Conservation (phyloP, 2,113 vertebrate genomes). For the Rhabdomys dilectus region DNA sequence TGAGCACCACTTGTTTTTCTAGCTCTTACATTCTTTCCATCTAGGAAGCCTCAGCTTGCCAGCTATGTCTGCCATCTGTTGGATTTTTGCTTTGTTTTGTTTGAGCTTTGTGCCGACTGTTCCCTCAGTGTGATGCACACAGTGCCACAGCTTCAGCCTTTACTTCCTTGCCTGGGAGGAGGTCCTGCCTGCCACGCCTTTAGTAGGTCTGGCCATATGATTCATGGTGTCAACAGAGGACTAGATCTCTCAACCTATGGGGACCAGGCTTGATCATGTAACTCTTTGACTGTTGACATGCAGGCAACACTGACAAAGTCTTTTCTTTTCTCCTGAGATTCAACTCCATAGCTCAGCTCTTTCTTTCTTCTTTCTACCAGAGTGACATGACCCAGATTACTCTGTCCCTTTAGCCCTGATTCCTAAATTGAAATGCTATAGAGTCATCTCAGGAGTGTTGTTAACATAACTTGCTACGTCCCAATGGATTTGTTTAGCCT, state of each 20-base stretch:
- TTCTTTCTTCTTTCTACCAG: background rate
- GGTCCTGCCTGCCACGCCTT: background rate
- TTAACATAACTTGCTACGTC: background rate
- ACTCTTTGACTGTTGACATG: conserved; percentile 19
- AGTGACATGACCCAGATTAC: background rate
- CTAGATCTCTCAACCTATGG: background rate
- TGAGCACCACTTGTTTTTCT: background rate
- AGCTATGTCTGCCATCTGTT: background rate
- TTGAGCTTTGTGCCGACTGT: background rate
- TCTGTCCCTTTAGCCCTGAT: background rate
- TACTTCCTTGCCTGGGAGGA: background rate
- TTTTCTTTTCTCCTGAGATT: background rate
- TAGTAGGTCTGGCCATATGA: background rate
- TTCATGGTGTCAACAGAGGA: background rate
- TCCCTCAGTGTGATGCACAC: background rate
- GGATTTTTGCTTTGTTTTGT: background rate
- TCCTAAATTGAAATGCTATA: background rate
- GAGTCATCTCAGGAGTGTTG: background rate
- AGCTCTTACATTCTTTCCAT: background rate
- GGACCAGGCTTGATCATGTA: background rate
- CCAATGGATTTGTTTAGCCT: background rate
- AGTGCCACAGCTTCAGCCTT: background rate
- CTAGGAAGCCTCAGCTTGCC: background rate
- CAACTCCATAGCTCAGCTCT: background rate
- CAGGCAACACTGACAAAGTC: background rate